Base-by-base conservation (phyloP, 2,113 vertebrate species). In the Protobothrops mucrosquamatus region DNA sequence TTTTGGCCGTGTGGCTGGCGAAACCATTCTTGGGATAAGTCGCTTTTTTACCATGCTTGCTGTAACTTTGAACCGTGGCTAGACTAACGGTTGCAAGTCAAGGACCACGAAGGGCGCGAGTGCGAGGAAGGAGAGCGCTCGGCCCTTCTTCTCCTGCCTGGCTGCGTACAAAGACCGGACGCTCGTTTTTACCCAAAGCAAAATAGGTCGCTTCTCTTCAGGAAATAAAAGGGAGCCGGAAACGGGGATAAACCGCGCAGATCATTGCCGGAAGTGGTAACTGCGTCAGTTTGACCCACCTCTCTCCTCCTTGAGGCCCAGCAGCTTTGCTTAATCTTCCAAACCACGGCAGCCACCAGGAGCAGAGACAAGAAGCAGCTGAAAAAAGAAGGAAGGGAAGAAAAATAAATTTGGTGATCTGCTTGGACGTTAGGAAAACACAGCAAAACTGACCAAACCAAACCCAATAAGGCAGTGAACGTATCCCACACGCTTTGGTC, bases 271-370 rank as follows among this genome's bases (percentile, higher is more conserved):
- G 24, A 92, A 86, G 74, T 0, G 93, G 29, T 7, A 90, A 18
- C 89, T 55, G 69, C 48, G 89, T 56, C 87, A 1, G 59, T 93
- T 74, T 92, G 24, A 91, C 98, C 97, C 96, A 99, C 99, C 98
- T 99, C 99, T 98, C 99, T 98, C 56, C 99, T 97, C 61, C 99
- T 97, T 0, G 98, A 99, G 2, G 99, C 99, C 99, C 99, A 99
- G 96, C 99, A 99, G 96, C 98, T 99, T 89, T 99, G 99, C 94
- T 99, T 99, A 94, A 99, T 99, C 97, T 99, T 99, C 99, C 99
- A 99, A 91, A 99, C 99, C 95, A 99, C 99, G 1, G 99, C 99
- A 74, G 99, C 99, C 97, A 99, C 99, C 94, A 99, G 98, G 69
- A 99, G 98, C 97, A 99, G 96, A 10, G 99, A 99, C 97, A 99